Percentiles rank a stretch among this genome's conserved stretches.
Conservation (phyloP, 2,888 invertebrate species). For the Latrodectus hesperus region DNA sequence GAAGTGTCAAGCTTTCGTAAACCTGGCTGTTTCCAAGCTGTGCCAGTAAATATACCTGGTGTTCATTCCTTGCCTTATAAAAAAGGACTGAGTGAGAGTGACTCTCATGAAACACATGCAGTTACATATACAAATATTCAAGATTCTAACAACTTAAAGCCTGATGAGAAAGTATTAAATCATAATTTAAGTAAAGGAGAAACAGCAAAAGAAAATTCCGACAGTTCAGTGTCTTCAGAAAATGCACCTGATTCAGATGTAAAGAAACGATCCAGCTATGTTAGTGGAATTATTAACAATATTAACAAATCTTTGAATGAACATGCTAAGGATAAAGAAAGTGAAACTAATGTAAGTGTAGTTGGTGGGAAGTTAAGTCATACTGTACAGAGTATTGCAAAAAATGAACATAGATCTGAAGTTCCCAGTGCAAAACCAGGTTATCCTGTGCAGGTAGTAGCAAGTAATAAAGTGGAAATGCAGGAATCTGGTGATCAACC, state of each 20-base stretch:
- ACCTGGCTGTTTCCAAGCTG: slow-evolving; percentile 62
- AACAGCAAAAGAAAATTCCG: neutral
- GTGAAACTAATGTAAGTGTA: neutral
- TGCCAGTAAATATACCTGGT: slow-evolving; percentile 54
- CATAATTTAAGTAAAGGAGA: neutral
- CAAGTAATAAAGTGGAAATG: neutral
- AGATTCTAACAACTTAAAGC: neutral
- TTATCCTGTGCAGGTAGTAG: slow-evolving; percentile 39
- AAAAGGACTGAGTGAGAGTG: slow-evolving; percentile 25
- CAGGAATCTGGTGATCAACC: slow-evolving; percentile 16
- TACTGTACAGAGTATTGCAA: neutral
- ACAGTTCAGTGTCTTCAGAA: neutral
- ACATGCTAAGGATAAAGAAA: slow-evolving; percentile 14
- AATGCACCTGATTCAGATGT: neutral
- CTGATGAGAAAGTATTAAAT: neutral
- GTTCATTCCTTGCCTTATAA: slow-evolving; percentile 43
- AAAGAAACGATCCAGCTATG: slow-evolving; percentile 28
- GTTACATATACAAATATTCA: neutral
- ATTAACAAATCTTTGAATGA: slow-evolving; percentile 40
- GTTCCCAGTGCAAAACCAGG: slow-evolving; percentile 32
- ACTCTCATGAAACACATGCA: slow-evolving; percentile 3
- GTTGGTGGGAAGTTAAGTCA: too few species aligned
- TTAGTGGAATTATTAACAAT: slow-evolving; percentile 50
- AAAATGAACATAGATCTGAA: slow-evolving; percentile 12
- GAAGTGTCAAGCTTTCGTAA: slow-evolving; percentile 34